Conservation (phyloP, 2,113 vertebrate genomes). For the Crocuta crocuta region DNA sequence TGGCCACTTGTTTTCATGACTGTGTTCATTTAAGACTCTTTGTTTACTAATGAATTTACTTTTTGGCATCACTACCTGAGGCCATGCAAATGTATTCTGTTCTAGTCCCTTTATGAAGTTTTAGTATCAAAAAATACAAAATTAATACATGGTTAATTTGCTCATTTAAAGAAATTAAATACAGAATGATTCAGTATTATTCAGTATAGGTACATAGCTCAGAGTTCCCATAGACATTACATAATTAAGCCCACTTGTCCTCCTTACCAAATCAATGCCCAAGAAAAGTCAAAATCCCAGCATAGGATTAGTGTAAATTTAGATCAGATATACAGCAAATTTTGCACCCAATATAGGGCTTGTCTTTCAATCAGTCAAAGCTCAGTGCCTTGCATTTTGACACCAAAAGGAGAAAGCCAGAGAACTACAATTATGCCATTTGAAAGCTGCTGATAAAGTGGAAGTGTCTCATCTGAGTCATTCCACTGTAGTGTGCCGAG, state of each 20-base stretch:
- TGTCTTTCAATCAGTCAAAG: constrained; percentile 38
- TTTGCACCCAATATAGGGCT: constrained; percentile 61
- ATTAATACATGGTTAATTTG: constrained; percentile 68
- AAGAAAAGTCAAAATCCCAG: constrained; percentile 71
- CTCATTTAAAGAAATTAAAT: constrained; percentile 66
- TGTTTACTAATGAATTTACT: background rate
- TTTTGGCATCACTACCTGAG: constrained; percentile 12
- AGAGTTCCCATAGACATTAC: constrained; percentile 59
- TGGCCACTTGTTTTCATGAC: background rate
- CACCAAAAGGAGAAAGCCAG: constrained; percentile 3
- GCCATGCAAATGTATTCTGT: background rate
- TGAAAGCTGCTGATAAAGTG: background rate
- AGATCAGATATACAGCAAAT: constrained; percentile 65
- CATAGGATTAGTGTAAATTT: constrained; percentile 65
- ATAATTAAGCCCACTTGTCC: constrained; percentile 71
- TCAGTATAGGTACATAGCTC: constrained; percentile 58
- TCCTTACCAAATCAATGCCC: constrained; percentile 45
- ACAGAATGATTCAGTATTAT: constrained; percentile 36
- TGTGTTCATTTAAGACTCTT: constrained; percentile 35
- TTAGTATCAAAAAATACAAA: constrained; percentile 45
- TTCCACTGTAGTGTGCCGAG: background rate
- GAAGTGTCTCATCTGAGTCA: constrained; percentile 27
- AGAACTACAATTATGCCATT: background rate
- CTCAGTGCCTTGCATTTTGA: background rate
- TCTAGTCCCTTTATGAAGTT: constrained; percentile 24